Evolutionary conservation across 2,888 invertebrate genomes (phyloP), one percentile per base, ranked within the genome.

Genomic region (Caenorhabditis drosophilae): DNA sequence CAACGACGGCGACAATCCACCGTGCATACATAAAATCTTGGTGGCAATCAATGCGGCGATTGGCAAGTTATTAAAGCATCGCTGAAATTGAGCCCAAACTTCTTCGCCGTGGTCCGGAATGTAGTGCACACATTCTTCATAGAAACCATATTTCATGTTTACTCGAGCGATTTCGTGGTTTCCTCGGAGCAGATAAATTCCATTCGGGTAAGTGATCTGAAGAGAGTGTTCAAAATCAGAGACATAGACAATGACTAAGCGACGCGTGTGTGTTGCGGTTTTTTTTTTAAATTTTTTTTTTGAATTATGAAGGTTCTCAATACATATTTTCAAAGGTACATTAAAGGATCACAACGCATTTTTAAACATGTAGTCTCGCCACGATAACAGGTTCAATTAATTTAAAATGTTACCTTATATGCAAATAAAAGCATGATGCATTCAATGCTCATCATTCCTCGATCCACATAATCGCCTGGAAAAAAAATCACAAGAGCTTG

Each of bases 141-240:
- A 64, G 55, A 77, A 77, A 7, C 77, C 77, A 46, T 77, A 76
- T 35, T 60, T 62, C 46, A 64, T 67, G 53, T 75, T 76, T 46
- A 77, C 71, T 35, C 77, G 55, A 2, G 70, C 70, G 26, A 73
- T 73, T 52, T 77, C 76, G 53, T 77, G 77, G 47, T 77, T 77
- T 12, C 77, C 77, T 2, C 77, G 73, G 1, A 77, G 56, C 23
- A 75, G 54, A 23, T 55, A 64, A 31, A 75, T 60, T 27, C 64
- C 45, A 20, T 73, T 52, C 11, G 75, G 73, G 40, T 76, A 75
- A 26, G 53, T 56, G 4, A 71, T 61, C n/a, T n/a, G n/a, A n/a
- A n/a, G n/a, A n/a, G n/a, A n/a, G n/a, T n/a, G n/a, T n/a, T n/a
- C n/a, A n/a, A n/a, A n/a, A n/a, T n/a, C n/a, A n/a, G n/a, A n/a